These are phyloP conservation scores for Lumbricus terrestris DNA, from an alignment of 2,888 invertebrate genomes.

Conservation along the genomic window DNA sequence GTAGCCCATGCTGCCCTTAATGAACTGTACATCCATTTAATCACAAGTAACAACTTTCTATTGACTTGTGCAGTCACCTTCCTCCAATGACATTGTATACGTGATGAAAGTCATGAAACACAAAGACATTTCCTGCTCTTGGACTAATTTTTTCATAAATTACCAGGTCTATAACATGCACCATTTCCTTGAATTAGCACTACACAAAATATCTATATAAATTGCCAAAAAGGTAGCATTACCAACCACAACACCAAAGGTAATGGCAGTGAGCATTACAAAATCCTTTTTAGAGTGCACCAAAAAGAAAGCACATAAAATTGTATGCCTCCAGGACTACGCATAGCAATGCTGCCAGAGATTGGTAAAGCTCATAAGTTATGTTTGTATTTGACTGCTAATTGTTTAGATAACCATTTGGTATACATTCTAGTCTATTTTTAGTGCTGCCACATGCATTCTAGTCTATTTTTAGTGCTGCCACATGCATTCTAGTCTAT, in stretches of 20 bases:
- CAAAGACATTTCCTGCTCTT: not conserved
- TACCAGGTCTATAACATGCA: not conserved
- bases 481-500: too few relatives aligned
- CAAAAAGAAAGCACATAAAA: not conserved
- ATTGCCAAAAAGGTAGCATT: too few relatives aligned
- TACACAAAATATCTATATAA: not conserved
- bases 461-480: too few relatives aligned
- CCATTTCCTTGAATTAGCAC: not conserved
- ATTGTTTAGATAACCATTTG: too few relatives aligned
- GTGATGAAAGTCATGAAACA: not conserved
- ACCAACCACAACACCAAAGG: not conserved
- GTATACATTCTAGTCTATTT: too few relatives aligned
- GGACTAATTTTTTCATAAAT: not conserved
- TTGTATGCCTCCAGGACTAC: not conserved
- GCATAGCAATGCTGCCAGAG: too few relatives aligned
- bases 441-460: too few relatives aligned
- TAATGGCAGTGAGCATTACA: not conserved
- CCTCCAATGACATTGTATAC: not conserved
- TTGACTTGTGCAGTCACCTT: not conserved
- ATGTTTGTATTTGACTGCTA: too few relatives aligned
- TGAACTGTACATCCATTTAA: not conserved
- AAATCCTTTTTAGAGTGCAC: not conserved
- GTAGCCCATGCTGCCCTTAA: rapidly evolving
- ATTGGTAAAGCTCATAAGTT: too few relatives aligned
- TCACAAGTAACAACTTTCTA: too few relatives aligned